These are phyloP conservation scores for Rotaria socialis DNA, from an alignment of 2,888 invertebrate species.

Conservation along the genomic window DNA sequence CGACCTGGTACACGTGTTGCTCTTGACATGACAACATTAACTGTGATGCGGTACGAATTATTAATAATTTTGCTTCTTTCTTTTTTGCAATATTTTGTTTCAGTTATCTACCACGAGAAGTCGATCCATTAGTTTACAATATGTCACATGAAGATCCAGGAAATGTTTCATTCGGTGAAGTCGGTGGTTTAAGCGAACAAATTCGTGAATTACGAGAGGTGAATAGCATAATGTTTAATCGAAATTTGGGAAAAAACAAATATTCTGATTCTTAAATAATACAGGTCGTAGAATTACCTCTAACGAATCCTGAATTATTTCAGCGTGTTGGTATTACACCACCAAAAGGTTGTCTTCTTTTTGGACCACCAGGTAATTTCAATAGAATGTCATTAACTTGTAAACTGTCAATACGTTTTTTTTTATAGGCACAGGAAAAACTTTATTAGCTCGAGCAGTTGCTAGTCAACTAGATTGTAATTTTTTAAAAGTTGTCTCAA, in stretches of 20 bases:
- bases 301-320: constrained; percentile 49
- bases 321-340: constrained; percentile 96
- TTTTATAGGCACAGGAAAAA: constrained; percentile 77
- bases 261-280: constrained; percentile 51
- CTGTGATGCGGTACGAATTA: constrained; percentile 76
- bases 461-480: constrained; percentile 96
- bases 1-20: constrained; percentile 95
- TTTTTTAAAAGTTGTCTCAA: constrained; percentile 96
- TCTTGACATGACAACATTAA: constrained; percentile 96
- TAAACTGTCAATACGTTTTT: not conserved
- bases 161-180: constrained; percentile 87
- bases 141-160: constrained; percentile 99
- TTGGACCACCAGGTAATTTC: constrained; percentile 77
- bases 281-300: constrained; percentile 77
- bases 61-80: not conserved
- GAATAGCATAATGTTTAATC: not conserved
- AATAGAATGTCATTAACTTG: too few relatives aligned
- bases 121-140: constrained; percentile 96
- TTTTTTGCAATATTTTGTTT: not conserved
- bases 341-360: constrained; percentile 95
- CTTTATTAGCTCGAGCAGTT: constrained; percentile 88
- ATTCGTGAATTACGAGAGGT: constrained; percentile 93
- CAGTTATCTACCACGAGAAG: constrained; percentile 82
- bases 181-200: constrained; percentile 94
- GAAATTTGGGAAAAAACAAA: too few relatives aligned